Percentiles rank a stretch among this genome's conserved stretches.
These are phyloP conservation scores for Cephalotes varians DNA, from an alignment of 2,888 invertebrate genomes.

Conservation along the genomic window DNA sequence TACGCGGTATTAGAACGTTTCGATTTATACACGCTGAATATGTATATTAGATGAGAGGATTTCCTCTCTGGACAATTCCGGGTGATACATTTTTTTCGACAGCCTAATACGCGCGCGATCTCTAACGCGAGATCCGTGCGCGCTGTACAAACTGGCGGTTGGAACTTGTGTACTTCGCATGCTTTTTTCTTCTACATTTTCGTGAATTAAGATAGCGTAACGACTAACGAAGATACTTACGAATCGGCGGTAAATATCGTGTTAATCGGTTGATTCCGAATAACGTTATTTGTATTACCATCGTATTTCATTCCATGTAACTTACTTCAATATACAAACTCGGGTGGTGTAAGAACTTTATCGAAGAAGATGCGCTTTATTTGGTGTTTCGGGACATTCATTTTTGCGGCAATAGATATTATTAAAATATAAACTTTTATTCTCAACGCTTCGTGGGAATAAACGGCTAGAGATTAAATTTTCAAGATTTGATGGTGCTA, in stretches of 20 bases:
- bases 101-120: background rate
- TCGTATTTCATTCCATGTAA: background rate
- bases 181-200: conserved; percentile 13
- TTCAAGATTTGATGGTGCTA: background rate
- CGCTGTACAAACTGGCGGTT: background rate
- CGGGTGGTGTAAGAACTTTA: background rate
- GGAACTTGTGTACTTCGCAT: background rate
- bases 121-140: background rate
- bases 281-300: conserved; percentile 1
- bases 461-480: background rate
- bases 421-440: conserved; percentile 7
- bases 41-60: conserved; percentile 3
- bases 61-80: background rate
- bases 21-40: background rate
- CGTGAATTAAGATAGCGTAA: conserved; percentile 20
- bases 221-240: conserved; percentile 6
- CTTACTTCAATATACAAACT: background rate
- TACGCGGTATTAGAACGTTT: background rate
- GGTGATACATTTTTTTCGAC: conserved; percentile 10
- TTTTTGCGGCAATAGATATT: background rate
- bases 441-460: background rate
- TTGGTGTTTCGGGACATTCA: background rate
- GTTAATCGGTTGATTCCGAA: background rate
- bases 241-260: background rate
- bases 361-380: background rate